Evolutionary conservation across 1,140 invertebrate species (phyloP).

Genomic region (Frieseomelitta varia): DNA sequence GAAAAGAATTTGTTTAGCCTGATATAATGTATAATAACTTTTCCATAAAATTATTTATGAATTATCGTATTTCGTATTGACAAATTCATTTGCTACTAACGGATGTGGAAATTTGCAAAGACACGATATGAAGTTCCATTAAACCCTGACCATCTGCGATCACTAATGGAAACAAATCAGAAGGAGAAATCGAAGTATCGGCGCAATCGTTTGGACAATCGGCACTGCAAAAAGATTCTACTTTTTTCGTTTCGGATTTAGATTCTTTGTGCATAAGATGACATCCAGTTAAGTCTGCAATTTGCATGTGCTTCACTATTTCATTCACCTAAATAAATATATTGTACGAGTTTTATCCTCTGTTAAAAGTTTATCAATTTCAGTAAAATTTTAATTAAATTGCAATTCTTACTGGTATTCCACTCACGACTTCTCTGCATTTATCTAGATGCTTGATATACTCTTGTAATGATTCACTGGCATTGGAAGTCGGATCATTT

Average conservation of each 20-base stretch:
- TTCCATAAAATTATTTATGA: background rate
- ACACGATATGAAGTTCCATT: slow-evolving; percentile 72
- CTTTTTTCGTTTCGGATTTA: background rate
- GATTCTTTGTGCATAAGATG: background rate
- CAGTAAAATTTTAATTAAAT: background rate
- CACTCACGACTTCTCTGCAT: background rate
- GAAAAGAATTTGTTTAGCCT: slow-evolving; percentile 68
- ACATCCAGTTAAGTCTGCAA: background rate
- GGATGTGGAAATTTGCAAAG: slow-evolving; percentile 67
- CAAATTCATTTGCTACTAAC: slow-evolving; percentile 57
- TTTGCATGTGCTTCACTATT: background rate
- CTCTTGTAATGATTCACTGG: background rate
- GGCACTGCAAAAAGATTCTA: slow-evolving; percentile 24
- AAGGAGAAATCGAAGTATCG: background rate
- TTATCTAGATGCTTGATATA: slow-evolving; percentile 20
- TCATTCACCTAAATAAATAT: background rate
- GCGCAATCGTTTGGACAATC: slow-evolving; percentile 30
- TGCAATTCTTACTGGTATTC: slow-evolving; percentile 20
- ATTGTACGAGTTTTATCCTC: background rate
- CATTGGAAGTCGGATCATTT: background rate
- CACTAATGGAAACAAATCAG: slow-evolving; percentile 45
- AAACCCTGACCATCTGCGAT: slow-evolving; percentile 66
- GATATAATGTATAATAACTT: background rate
- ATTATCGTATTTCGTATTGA: background rate
- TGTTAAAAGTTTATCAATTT: background rate